Percentiles rank a stretch among this genome's conserved stretches.
These are phyloP conservation scores for Probosciger aterrimus DNA, from an alignment of 2,113 vertebrate species.

Conservation along the genomic window DNA sequence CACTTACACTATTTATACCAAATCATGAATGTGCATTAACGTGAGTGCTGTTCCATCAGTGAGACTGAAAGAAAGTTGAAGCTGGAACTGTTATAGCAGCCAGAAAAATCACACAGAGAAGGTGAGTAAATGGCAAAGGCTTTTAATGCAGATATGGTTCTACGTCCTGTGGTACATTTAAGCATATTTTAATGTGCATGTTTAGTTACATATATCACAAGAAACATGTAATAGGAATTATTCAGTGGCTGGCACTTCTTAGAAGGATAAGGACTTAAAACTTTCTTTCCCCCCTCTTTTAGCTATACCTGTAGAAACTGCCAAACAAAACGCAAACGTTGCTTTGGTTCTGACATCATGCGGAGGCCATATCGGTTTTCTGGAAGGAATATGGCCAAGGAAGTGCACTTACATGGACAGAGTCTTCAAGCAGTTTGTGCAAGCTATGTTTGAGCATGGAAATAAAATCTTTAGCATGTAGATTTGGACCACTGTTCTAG, in stretches of 20 bases:
- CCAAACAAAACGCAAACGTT: conserved; percentile 96
- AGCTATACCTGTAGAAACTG: conserved; percentile 93
- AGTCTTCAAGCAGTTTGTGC: conserved; percentile 95
- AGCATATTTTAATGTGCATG: neutral
- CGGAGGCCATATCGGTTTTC: conserved; percentile 96
- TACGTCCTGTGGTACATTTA: neutral
- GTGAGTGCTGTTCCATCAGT: neutral
- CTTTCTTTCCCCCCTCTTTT: neutral
- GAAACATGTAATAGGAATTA: neutral
- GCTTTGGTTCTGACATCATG: conserved; percentile 93
- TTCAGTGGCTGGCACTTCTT: neutral
- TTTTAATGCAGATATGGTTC: neutral
- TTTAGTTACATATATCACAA: neutral
- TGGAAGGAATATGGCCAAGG: conserved; percentile 95
- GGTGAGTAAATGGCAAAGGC: neutral
- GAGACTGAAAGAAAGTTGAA: neutral
- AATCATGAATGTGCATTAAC: neutral
- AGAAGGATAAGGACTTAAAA: neutral
- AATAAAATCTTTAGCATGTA: conserved; percentile 77
- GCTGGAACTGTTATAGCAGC: neutral
- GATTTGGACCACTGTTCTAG: conserved; percentile 18
- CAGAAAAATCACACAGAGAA: neutral
- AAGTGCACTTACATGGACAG: conserved; percentile 98
- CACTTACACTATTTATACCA: neutral
- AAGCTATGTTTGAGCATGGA: conserved; percentile 90